Evolutionary conservation across 2,888 invertebrate genomes (phyloP).

Genomic region (Antheraea yamamai): DNA sequence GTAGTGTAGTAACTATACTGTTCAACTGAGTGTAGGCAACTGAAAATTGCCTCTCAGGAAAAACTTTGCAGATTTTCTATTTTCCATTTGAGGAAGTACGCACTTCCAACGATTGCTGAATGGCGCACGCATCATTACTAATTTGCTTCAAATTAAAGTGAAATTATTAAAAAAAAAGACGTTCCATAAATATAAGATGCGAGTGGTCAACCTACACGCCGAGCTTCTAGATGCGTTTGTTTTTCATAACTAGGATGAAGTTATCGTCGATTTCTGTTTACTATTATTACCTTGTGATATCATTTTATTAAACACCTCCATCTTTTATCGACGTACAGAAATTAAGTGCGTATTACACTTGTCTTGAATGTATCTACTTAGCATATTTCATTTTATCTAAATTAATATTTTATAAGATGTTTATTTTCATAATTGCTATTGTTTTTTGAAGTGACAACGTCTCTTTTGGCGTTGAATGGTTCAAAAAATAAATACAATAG

Average conservation of each 20-base stretch:
- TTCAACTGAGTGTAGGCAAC: too few species aligned
- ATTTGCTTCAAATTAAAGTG: too few species aligned
- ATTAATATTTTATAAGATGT: neutral
- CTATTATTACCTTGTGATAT: constrained; percentile 4
- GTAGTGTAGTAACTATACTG: too few species aligned
- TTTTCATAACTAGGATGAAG: constrained; percentile 2
- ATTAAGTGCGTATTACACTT: neutral
- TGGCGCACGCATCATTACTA: too few species aligned
- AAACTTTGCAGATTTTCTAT: neutral
- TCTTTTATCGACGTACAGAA: neutral
- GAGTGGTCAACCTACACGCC: neutral
- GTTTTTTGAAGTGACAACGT: too few species aligned
- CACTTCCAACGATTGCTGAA: too few species aligned
- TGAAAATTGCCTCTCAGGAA: neutral
- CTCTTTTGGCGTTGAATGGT: too few species aligned
- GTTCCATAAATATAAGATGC: neutral
- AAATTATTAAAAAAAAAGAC: neutral
- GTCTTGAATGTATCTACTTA: neutral
- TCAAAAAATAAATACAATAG: too few species aligned
- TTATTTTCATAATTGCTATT: neutral
- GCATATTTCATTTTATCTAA: neutral
- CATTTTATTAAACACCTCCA: constrained; percentile 4
- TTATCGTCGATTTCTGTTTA: constrained; percentile 11
- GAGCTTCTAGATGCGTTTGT: neutral
- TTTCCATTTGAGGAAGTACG: neutral